Evolutionary conservation across 64 coral and sea anemone species (phyloP), one percentile per base, ranked within the genome.

Genomic region (Pocillopora verrucosa): DNA sequence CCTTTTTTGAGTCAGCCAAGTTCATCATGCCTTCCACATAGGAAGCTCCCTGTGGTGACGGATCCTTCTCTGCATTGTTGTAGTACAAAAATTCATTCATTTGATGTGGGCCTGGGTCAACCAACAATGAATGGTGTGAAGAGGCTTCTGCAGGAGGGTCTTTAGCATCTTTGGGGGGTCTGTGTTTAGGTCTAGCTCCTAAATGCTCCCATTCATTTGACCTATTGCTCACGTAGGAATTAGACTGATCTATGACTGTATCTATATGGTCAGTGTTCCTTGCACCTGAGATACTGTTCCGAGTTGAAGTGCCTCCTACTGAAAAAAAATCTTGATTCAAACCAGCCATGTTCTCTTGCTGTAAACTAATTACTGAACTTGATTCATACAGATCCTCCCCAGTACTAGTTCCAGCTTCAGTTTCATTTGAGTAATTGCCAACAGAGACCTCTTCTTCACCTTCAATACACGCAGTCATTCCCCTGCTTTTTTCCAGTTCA

Each of bases 101-200:
- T 30, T 35, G 1, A 13, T 63, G 17, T 77, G 59, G 67, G 1
- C 7, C 67, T 70, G n/a, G n/a, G 67, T 70, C 67, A 70, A 70
- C 20, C 67, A 70, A 24, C 10, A 20, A 70, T 3, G 67, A 24
- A 10, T n/a, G 19, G 1, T 16, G 59, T 20, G 30, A 26, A 0
- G 25, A 9, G 10, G 13, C 10, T 62, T 56, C 26, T 13, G 36
- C 37, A 38, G 36, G 0, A 22, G 7, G 19, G 11, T 25, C 2
- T 60, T 30, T 30, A 30, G 30, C 30, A 30, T 2, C 9, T 26
- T 36, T 81, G 58, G 5, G 35, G 63, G 16, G 35, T 1, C 30
- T 12, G 13, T 30, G 19, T 1, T 51, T 85, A 13, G 82, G 82
- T 85, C 82, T 51, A 13, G 82, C 82, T 15, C 82, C 82, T 5